Percentiles rank a stretch among this genome's conserved stretches.
Evolutionary conservation across 2,797 vertebrate species (phyloP).

Genomic region (Meda fulgida): DNA sequence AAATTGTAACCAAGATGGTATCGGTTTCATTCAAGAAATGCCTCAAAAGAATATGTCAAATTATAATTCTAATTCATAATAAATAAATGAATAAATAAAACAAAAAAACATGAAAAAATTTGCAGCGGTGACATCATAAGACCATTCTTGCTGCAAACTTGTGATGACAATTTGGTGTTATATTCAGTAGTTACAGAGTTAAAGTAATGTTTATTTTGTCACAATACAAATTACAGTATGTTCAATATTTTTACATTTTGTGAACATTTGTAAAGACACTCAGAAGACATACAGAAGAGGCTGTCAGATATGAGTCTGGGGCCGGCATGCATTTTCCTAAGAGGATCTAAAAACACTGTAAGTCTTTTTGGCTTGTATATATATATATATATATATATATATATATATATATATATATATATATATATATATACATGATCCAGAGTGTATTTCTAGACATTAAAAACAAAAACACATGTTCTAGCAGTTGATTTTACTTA

Average conservation of each 20-base stretch:
- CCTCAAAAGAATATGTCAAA: too few relatives aligned
- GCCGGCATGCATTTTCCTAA: slow-evolving; percentile 79
- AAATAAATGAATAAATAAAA: neutral
- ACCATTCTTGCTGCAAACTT: neutral
- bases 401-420: neutral
- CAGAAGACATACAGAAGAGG: neutral
- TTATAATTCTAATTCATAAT: neutral
- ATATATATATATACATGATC: neutral
- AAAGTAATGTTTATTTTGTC: neutral
- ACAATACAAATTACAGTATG: neutral
- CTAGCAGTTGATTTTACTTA: neutral
- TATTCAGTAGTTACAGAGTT: neutral
- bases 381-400: neutral
- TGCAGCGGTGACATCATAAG: neutral
- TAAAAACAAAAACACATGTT: neutral
- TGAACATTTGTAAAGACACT: neutral
- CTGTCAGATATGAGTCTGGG: slow-evolving; percentile 66
- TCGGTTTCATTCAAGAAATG: too few relatives aligned
- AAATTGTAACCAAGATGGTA: too few relatives aligned
- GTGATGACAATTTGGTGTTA: neutral
- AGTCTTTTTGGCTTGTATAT: slow-evolving; percentile 50
- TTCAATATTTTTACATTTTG: neutral
- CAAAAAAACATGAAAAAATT: neutral
- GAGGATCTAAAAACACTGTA: slow-evolving; percentile 72
- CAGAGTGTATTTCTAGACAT: neutral